Evolutionary conservation across 2,113 vertebrate species (phyloP).

Genomic region (Neodon shergylaensis): DNA sequence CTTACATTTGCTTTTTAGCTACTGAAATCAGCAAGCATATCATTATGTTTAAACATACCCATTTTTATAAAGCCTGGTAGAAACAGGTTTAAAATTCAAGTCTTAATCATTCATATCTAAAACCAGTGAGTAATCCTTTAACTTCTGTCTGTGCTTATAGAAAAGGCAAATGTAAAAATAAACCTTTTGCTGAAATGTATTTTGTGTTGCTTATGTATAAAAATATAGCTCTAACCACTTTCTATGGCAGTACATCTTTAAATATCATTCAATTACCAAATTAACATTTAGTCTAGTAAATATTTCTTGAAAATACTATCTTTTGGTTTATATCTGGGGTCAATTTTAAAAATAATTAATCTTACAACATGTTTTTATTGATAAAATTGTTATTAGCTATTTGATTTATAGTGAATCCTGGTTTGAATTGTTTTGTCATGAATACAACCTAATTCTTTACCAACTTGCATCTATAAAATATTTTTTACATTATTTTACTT

Average conservation of each 20-base stretch:
- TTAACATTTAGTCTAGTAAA: not conserved
- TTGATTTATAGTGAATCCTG: not conserved
- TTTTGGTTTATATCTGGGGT: not conserved
- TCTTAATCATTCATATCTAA: not conserved
- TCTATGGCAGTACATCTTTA: not conserved
- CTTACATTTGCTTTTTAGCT: not conserved
- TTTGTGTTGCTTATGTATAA: not conserved
- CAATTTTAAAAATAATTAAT: not conserved
- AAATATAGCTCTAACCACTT: not conserved
- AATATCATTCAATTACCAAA: not conserved
- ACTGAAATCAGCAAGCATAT: not conserved
- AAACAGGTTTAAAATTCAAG: not conserved
- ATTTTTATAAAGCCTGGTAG: not conserved
- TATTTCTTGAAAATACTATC: not conserved
- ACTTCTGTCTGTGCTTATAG: not conserved
- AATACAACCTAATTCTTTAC: not conserved
- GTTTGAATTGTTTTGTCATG: not conserved
- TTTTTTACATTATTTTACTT: not conserved
- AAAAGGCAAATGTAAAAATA: not conserved
- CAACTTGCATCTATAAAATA: not conserved
- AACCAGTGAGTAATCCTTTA: not conserved
- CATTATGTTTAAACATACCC: not conserved
- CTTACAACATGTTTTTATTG: not conserved
- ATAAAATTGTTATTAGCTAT: not conserved
- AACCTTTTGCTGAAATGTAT: not conserved